Conservation (phyloP, 2,888 invertebrate species). For the Reticulitermes lucifugus region DNA sequence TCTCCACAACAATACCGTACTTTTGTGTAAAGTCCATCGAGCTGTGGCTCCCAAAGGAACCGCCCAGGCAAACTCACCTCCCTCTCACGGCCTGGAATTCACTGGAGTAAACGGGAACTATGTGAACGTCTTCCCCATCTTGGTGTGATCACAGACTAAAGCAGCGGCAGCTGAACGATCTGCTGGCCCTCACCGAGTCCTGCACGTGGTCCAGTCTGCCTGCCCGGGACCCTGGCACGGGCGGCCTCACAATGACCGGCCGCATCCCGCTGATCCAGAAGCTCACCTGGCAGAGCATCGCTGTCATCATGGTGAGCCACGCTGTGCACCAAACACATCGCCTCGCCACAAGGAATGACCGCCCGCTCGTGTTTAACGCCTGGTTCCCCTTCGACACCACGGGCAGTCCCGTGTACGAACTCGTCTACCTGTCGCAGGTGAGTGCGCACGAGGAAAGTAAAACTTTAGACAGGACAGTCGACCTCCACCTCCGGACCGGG, state of each 20-base stretch:
- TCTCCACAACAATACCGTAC: no score
- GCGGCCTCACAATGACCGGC: not conserved
- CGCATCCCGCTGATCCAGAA: not conserved
- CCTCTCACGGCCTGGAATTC: no score
- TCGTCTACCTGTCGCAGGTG: not conserved
- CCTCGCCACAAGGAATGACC: not conserved
- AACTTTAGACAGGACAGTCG: no score
- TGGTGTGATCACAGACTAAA: not conserved
- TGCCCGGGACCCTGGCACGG: not conserved
- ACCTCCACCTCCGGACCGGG: no score
- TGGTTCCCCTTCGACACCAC: not conserved
- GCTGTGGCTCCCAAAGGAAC: no score
- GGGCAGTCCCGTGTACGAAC: not conserved
- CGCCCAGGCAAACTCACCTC: no score
- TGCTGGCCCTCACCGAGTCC: not conserved
- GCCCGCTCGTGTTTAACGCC: not conserved
- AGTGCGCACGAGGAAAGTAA: no score
- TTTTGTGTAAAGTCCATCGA: no score
- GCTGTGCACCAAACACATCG: not conserved
- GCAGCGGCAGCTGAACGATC: not conserved
- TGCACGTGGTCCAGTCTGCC: not conserved
- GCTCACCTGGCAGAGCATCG: not conserved
- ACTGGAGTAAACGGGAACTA: no score
- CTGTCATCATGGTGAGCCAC: not conserved
- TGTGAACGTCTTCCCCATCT: no score